Evolutionary conservation across 1,140 invertebrate species (phyloP), one percentile per base, ranked within the genome.

Genomic region (Schlechtendalia chinensis): DNA sequence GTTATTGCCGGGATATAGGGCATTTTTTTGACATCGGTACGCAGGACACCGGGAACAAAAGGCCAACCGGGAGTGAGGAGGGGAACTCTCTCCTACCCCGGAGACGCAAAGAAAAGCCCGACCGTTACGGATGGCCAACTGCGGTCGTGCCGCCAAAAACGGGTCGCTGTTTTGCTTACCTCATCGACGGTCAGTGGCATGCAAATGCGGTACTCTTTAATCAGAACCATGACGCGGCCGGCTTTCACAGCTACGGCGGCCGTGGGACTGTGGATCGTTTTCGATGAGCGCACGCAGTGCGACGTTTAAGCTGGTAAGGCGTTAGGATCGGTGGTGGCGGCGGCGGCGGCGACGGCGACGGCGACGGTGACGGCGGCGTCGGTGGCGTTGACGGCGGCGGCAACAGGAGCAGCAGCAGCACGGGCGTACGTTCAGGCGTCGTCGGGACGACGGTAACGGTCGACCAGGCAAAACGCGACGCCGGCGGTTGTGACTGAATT

Each of bases 111-210:
- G 29, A 50, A 50, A 50, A 1, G 61, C 2, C 59, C 4, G 10
- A 11, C 32, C 63, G 47, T 50, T 50, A 50, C 11, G 47, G 47
- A 11, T 14, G 47, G 47, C 10, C 61, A 17, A 29, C 17, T 17
- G 11, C 61, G 47, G 6, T 17, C 29, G 54, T 56, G 32, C 54
- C 72, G 53, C 56, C 53, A 59, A 75, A 75, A 75, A 59, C 19
- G 82, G 72, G 45, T 47, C 22, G 5, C 24, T 8, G 17, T 8
- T 54, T 47, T 61, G 84, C 84, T 85, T 88, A 96, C 94, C 91
- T 97, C 95, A 85, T 96, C 93, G 1, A 94, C 93, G 16, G 92
- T 92, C 81, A 97, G 89, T 16, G 95, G 95, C 94, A 97, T 96
- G 84, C 93, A 94, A 85, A 96, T 94, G 84, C 94, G 89, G 84